phyloP scores from a whole-genome alignment of 2,797 vertebrate genomes.

The Fundulus diaphanus region DNA sequence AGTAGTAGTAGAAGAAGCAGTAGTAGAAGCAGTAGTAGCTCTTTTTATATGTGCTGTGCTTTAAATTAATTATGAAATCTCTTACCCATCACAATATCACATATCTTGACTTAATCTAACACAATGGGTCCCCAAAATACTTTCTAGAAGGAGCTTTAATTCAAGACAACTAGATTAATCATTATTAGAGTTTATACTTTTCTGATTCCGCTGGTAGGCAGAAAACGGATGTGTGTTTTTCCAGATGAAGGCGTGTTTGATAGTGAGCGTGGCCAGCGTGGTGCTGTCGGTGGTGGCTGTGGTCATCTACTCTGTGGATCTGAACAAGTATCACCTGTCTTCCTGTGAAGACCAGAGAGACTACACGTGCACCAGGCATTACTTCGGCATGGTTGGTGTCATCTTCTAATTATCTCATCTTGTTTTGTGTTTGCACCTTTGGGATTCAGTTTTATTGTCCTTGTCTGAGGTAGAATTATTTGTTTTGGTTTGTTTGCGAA shows the following conservation, averaged over 20 bases:
- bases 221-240: slow-evolving; percentile 2
- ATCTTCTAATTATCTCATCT: not conserved
- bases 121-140: not conserved
- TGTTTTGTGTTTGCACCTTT: not conserved
- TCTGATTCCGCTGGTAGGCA: not conserved
- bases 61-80: not conserved
- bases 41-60: not conserved
- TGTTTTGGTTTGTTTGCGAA: not conserved
- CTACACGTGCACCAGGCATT: fast-evolving
- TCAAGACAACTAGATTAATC: not conserved
- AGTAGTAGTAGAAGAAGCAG: too few species aligned
- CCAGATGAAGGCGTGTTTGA: slow-evolving; percentile 67
- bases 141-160: not conserved
- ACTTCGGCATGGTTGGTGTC: slow-evolving; percentile 52
- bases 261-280: slow-evolving; percentile 34
- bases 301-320: slow-evolving; percentile 74
- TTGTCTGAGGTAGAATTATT: not conserved
- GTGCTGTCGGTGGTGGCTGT: slow-evolving; percentile 67
- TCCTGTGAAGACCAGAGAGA: fast-evolving
- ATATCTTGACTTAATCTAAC: not conserved
- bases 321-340: slow-evolving; percentile 27
- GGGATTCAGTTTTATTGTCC: not conserved
- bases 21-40: too few species aligned
- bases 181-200: not conserved
- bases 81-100: not conserved